Percentiles rank a stretch among this genome's conserved stretches.
Conservation (phyloP, 2,113 vertebrate genomes). For the Psittacus erithacus region DNA sequence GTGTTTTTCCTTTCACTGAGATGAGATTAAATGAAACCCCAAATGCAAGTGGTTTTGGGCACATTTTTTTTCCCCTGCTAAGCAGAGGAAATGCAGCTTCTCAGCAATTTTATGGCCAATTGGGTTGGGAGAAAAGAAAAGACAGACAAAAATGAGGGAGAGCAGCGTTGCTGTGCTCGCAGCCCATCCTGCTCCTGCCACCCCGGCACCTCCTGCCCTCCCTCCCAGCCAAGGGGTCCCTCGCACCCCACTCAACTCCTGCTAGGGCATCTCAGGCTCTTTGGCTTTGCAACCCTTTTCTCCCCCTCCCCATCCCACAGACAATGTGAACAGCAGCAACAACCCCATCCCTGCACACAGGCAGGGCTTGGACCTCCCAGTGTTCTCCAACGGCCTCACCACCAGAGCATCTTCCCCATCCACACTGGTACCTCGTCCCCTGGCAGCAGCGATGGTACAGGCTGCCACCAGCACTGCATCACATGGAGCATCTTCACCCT, state of each 20-base stretch:
- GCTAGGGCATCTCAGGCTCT: neutral
- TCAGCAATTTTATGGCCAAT: constrained; percentile 57
- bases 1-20: constrained; percentile 23
- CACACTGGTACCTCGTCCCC: accelerated
- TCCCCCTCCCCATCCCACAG: neutral
- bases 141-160: neutral
- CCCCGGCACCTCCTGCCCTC: neutral
- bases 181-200: neutral
- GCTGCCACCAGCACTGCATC: neutral
- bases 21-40: constrained; percentile 67
- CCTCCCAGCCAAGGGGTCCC: no score
- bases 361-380: accelerated
- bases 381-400: neutral
- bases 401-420: accelerated
- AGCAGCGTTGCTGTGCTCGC: neutral
- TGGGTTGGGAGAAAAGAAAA: neutral
- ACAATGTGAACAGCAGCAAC: accelerated
- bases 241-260: neutral
- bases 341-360: neutral
- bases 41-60: constrained; percentile 41
- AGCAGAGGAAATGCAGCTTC: constrained; percentile 45
- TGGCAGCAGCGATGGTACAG: accelerated
- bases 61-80: neutral
- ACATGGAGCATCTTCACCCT: neutral
- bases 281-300: neutral